Conservation (phyloP, 2,888 invertebrate species). For the Xestoiulus laeticollis region DNA sequence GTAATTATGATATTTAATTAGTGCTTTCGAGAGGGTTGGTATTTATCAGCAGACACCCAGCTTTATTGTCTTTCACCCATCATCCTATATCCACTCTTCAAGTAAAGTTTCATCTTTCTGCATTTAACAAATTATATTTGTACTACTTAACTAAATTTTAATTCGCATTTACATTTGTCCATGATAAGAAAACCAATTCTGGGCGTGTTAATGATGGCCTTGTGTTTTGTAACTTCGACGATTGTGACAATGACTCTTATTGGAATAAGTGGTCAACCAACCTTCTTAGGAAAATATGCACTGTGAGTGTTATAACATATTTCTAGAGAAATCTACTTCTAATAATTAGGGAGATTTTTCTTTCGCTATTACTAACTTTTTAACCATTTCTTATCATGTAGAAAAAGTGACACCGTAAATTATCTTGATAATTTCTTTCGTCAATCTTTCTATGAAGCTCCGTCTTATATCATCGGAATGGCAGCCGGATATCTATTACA, state of each 20-base stretch:
- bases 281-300: not conserved
- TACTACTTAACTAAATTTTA: not conserved
- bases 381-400: not conserved
- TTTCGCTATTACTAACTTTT: too few relatives aligned
- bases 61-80: slow-evolving; percentile 2
- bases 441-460: not conserved
- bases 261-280: not conserved
- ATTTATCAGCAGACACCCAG: slow-evolving; percentile 1
- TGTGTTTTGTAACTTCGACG: not conserved
- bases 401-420: not conserved
- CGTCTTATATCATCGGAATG: slow-evolving; percentile 28
- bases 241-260: not conserved
- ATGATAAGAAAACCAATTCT: not conserved
- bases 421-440: not conserved
- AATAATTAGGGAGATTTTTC: not conserved
- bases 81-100: slow-evolving; percentile 1
- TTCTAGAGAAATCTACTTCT: not conserved
- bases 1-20: not conserved
- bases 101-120: not conserved
- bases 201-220: not conserved
- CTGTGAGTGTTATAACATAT: not conserved
- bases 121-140: not conserved
- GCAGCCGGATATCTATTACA: not conserved
- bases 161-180: not conserved
- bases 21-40: not conserved